Conservation (phyloP, 1,140 invertebrate species). For the Catajapyx aquilonaris region DNA sequence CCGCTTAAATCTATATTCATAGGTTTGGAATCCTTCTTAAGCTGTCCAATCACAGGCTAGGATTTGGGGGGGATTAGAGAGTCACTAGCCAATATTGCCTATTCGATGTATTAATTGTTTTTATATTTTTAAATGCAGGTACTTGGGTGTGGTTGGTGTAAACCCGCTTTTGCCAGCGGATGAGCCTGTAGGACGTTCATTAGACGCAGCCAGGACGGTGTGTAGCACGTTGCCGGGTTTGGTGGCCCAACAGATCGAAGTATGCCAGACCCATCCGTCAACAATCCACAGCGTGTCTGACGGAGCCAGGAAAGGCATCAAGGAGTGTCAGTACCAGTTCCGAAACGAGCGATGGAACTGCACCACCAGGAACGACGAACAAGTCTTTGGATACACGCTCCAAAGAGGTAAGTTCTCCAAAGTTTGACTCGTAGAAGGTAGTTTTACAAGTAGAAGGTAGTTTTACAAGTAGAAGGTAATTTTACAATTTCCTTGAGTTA, state of each 20-base stretch:
- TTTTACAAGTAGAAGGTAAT: no score
- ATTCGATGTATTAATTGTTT: no score
- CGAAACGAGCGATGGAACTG: constrained; percentile 36
- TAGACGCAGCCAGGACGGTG: constrained; percentile 14
- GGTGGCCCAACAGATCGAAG: constrained; percentile 24
- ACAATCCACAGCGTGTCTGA: constrained; percentile 26
- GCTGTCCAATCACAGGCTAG: no score
- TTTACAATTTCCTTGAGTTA: no score
- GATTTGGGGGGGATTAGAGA: no score
- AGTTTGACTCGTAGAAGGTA: background rate
- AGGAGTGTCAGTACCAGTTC: constrained; percentile 35
- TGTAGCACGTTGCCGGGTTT: constrained; percentile 20
- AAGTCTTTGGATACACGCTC: constrained; percentile 23
- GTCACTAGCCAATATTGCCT: no score
- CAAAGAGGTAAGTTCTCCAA: constrained; percentile 18
- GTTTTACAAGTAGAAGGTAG: no score
- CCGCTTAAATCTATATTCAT: no score
- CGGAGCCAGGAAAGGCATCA: constrained; percentile 27
- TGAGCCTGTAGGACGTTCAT: constrained; percentile 12
- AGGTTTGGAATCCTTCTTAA: no score
- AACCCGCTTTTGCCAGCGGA: constrained; percentile 16
- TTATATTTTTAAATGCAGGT: constrained; percentile 19
- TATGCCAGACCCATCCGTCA: constrained; percentile 24
- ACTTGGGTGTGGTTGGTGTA: constrained; percentile 27
- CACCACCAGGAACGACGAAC: constrained; percentile 19